phyloP scores from a whole-genome alignment of 2,888 invertebrate species.

The Ormia ochracea region DNA sequence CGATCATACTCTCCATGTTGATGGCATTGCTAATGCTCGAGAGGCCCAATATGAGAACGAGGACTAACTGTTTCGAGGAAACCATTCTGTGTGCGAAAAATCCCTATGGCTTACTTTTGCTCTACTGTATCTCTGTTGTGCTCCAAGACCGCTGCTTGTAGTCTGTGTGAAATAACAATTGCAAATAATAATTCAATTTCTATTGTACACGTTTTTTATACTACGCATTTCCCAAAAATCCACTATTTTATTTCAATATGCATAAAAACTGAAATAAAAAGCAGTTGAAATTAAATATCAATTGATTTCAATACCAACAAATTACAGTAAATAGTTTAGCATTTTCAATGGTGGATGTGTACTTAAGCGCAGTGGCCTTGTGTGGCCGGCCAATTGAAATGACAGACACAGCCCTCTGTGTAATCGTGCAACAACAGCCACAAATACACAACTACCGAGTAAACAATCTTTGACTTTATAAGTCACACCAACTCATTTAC shows the following conservation, averaged over 20 bases:
- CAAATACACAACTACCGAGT: background rate
- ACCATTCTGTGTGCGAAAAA: conserved; percentile 33
- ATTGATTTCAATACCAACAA: conserved; percentile 49
- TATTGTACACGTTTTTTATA: conserved; percentile 77
- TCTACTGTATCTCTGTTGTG: conserved; percentile 36
- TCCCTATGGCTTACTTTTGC: conserved; percentile 37
- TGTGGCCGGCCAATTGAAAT: conserved; percentile 61
- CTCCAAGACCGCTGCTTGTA: conserved; percentile 68
- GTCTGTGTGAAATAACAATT: conserved; percentile 74
- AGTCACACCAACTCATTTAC: background rate
- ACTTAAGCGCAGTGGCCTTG: conserved; percentile 65
- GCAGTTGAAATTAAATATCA: conserved; percentile 31
- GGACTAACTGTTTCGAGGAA: conserved; percentile 67
- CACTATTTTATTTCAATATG: conserved; percentile 9
- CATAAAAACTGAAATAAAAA: conserved; percentile 22
- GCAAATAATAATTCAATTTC: conserved; percentile 77
- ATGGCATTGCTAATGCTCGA: conserved; percentile 49
- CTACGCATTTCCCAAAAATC: conserved; percentile 65
- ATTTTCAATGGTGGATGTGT: conserved; percentile 68
- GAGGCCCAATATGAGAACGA: conserved; percentile 79
- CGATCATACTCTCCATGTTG: conserved; percentile 84
- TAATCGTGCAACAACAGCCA: conserved; percentile 26
- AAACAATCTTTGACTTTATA: conserved; percentile 2
- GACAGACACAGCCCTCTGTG: conserved; percentile 66
- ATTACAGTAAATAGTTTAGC: conserved; percentile 7